Base-by-base conservation (phyloP, 2,113 vertebrate species). In the Prionailurus viverrinus region DNA sequence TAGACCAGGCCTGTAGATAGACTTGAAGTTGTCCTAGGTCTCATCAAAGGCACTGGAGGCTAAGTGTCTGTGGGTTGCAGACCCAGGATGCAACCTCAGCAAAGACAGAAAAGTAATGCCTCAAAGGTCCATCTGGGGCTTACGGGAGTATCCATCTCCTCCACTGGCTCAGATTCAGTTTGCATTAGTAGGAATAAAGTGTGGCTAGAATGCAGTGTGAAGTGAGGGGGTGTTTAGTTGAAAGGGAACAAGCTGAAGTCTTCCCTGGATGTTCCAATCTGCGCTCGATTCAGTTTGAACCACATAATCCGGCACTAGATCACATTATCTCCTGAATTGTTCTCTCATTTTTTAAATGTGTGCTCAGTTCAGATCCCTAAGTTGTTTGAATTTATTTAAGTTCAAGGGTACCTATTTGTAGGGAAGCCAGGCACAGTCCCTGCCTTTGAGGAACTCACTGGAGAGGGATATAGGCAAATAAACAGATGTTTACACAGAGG, bases 341-440 rank as follows among this genome's bases (percentile, higher is more conserved):
- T 61, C 9, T 87, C 8, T 94, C 36, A 1, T 79, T 71, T 74
- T 51, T 91, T 53, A 23, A 45, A 48, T 14, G 8, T 87, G 25
- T 45, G 45, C 21, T 58, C n/a, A 31, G 27, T 78, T 87, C 27
- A 48, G 48, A 82, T 76, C 23, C 58, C 25, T 89, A 76, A 65
- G 7, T 96, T 68, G 63, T 25, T 78, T 93, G 18, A 51, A 80
- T 92, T 76, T 63, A 41, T 84, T 90, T 94, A 84, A 63, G 27
- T 51, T 94, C n/a, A 80, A 80, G n/a, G 29, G 2, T 39, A 90
- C 91, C 65, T 80, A 69, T 51, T 80, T 84, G 41, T 27, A 15
- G 33, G 39, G n/a, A 41, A 88, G 3, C 31, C 71, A 84, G 78
- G 2, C 7, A 33, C 8, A 39, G 61, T 66, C 23, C 15, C 19